These are phyloP conservation scores for Adineta ricciae DNA, from an alignment of 2,888 invertebrate species.

Conservation along the genomic window DNA sequence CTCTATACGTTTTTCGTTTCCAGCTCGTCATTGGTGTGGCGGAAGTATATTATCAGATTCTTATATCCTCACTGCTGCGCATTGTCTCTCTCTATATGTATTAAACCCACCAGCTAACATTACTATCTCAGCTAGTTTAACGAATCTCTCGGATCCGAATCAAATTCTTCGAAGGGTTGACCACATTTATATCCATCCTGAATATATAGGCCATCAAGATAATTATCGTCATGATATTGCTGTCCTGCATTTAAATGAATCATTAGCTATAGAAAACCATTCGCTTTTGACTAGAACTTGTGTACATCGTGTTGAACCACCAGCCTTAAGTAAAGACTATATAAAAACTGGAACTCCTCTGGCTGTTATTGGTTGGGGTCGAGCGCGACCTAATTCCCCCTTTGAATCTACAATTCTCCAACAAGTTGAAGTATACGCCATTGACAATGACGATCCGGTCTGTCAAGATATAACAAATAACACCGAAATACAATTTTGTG, in stretches of 20 bases:
- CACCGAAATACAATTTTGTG: neutral
- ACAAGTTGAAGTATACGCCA: neutral
- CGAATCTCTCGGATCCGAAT: neutral
- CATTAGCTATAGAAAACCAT: neutral
- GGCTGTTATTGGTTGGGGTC: neutral
- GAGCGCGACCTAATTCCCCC: neutral
- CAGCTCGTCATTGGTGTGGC: neutral
- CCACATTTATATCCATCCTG: neutral
- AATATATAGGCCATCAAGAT: neutral
- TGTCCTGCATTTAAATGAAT: neutral
- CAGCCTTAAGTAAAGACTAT: neutral
- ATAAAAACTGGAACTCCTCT: neutral
- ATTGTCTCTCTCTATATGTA: neutral
- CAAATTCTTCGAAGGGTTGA: neutral
- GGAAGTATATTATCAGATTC: neutral
- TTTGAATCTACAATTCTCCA: neutral
- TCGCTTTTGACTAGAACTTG: neutral
- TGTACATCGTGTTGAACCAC: neutral
- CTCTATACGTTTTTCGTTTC: neutral
- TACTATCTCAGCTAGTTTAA: neutral
- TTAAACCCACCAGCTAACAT: neutral
- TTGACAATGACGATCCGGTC: neutral
- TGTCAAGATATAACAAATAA: neutral
- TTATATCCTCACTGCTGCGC: neutral
- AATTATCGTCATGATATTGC: neutral